These are phyloP conservation scores for Idaea straminata DNA, from an alignment of 2,888 invertebrate species.

Conservation along the genomic window DNA sequence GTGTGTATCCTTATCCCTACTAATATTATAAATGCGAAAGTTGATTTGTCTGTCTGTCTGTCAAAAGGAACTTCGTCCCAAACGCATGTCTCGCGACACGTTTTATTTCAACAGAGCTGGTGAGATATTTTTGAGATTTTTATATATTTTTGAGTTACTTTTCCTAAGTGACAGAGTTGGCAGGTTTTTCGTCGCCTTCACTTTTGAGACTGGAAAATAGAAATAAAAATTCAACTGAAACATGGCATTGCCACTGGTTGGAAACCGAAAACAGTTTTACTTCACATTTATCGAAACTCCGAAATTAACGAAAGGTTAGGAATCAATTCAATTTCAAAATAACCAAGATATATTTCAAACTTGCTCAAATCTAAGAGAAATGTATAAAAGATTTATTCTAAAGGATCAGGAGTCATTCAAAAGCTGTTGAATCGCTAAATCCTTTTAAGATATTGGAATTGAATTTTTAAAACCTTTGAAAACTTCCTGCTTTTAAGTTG, in stretches of 20 bases:
- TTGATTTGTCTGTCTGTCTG: too few relatives aligned
- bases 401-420: constrained; percentile 33
- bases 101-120: too few relatives aligned
- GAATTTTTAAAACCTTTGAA: constrained; percentile 33
- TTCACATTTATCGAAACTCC: neutral
- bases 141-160: too few relatives aligned
- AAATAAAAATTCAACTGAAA: too few relatives aligned
- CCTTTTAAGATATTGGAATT: constrained; percentile 48
- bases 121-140: too few relatives aligned
- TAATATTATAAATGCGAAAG: too few relatives aligned
- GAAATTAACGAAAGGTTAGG: neutral
- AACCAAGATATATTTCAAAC: neutral
- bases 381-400: constrained; percentile 2
- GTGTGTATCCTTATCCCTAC: too few relatives aligned
- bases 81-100: too few relatives aligned
- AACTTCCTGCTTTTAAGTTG: constrained; percentile 27
- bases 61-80: too few relatives aligned
- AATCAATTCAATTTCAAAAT: neutral
- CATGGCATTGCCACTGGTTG: neutral
- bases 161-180: too few relatives aligned
- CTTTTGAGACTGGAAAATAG: too few relatives aligned
- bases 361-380: neutral
- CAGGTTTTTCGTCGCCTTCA: too few relatives aligned
- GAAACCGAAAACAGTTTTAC: neutral
- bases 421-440: constrained; percentile 41